A percentile compares a stretch with the other conserved stretches of the same genome.
phyloP scores from a whole-genome alignment of 2,797 vertebrate species.

The Phaenicophaeus curvirostris region DNA sequence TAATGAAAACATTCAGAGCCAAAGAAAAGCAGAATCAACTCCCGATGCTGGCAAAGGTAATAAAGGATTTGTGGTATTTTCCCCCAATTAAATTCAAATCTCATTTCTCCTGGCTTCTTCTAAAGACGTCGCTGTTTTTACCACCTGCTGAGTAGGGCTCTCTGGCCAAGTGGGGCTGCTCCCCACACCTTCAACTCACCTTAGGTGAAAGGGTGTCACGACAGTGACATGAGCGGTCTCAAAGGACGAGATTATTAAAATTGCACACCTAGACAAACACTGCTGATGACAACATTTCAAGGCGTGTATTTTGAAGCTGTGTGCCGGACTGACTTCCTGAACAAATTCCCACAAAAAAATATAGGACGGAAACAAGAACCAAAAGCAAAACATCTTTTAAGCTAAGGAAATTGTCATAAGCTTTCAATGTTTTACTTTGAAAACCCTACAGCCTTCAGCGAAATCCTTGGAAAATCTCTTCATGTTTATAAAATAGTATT shows the following conservation, averaged over 20 bases:
- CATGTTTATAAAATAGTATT: slow-evolving; percentile 46
- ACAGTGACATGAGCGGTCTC: background rate
- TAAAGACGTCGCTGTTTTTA: background rate
- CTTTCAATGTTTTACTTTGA: slow-evolving; percentile 62
- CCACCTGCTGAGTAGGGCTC: background rate
- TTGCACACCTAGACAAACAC: slow-evolving; percentile 6
- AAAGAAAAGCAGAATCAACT: background rate
- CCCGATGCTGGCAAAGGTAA: background rate
- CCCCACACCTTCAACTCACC: background rate
- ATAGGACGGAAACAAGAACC: slow-evolving; percentile 22
- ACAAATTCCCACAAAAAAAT: slow-evolving; percentile 2
- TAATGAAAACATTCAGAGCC: background rate
- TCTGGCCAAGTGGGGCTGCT: background rate
- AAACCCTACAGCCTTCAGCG: slow-evolving; percentile 56
- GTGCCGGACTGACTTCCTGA: background rate
- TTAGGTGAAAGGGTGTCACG: background rate
- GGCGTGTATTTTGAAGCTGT: slow-evolving; percentile 14
- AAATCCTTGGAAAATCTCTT: slow-evolving; percentile 50
- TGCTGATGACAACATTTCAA: background rate
- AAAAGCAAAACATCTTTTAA: slow-evolving; percentile 46
- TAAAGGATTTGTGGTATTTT: slow-evolving; percentile 14
- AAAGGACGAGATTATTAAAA: slow-evolving; percentile 3
- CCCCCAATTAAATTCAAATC: background rate
- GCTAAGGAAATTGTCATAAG: slow-evolving; percentile 66
- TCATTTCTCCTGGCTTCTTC: background rate